Percentiles rank a stretch among this genome's conserved stretches.
Evolutionary conservation across 1,140 invertebrate species (phyloP).

Genomic region (Chironomus striatipennis): DNA sequence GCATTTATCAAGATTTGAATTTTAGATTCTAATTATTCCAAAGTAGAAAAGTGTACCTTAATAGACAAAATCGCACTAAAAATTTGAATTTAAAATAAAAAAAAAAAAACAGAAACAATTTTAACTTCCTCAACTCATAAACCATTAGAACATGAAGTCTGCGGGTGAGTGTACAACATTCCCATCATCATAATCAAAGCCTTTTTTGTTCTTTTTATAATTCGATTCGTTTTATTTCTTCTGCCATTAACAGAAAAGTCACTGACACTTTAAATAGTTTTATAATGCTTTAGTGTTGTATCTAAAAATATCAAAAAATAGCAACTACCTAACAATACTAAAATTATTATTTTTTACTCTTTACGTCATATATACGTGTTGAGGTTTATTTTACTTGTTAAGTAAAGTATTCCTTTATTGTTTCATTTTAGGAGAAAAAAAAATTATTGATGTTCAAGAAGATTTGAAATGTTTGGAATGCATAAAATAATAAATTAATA

Average conservation of each 20-base stretch:
- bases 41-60: no score
- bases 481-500: conserved; percentile 1
- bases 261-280: background rate
- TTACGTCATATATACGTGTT: background rate
- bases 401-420: background rate
- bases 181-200: background rate
- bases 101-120: no score
- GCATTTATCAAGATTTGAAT: no score
- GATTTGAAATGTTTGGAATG: background rate
- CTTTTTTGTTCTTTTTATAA: background rate
- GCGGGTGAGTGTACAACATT: background rate
- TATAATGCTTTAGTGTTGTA: background rate
- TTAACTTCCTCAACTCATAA: no score
- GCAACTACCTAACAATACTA: no score
- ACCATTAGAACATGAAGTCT: background rate
- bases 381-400: background rate
- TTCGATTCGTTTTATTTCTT: background rate
- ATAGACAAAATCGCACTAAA: no score
- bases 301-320: no score
- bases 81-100: no score
- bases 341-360: no score
- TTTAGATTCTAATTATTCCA: no score
- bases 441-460: background rate
- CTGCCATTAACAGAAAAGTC: background rate
- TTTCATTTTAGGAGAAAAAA: background rate